Conservation (phyloP, 2,113 vertebrate genomes). For the Lathamus discolor region DNA sequence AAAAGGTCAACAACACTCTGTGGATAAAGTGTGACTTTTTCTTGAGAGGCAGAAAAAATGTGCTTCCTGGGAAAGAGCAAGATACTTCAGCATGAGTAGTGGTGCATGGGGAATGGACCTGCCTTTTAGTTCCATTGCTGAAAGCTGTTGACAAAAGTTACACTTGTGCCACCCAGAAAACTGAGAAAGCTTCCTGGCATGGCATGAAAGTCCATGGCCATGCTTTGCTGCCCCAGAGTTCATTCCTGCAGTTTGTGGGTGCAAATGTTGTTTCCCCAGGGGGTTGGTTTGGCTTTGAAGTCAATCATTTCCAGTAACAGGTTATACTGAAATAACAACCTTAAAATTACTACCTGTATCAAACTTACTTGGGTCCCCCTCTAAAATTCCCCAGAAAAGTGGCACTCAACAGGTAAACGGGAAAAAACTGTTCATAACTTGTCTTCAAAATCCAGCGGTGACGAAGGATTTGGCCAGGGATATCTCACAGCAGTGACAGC, state of each 20-base stretch:
- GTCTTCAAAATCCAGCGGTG: neutral
- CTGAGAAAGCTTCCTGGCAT: neutral
- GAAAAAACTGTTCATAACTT: neutral
- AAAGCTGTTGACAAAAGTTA: neutral
- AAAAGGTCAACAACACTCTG: slow-evolving; percentile 7
- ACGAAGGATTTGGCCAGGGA: neutral
- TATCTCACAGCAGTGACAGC: neutral
- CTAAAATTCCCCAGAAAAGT: neutral
- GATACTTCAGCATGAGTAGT: neutral
- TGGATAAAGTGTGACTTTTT: neutral
- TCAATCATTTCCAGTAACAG: neutral
- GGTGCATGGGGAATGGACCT: neutral
- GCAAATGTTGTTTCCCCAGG: neutral
- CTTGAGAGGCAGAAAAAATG: neutral
- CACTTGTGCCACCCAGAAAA: neutral
- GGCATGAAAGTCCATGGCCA: neutral
- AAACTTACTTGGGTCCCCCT: neutral
- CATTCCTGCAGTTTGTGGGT: neutral
- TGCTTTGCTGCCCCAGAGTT: neutral
- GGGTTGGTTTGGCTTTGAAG: neutral
- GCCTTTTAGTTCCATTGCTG: neutral
- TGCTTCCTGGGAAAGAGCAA: neutral
- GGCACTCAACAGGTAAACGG: neutral
- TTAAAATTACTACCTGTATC: neutral
- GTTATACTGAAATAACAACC: neutral